Evolutionary conservation across 2,888 invertebrate species (phyloP).

Genomic region (Synanthedon vespiformis): DNA sequence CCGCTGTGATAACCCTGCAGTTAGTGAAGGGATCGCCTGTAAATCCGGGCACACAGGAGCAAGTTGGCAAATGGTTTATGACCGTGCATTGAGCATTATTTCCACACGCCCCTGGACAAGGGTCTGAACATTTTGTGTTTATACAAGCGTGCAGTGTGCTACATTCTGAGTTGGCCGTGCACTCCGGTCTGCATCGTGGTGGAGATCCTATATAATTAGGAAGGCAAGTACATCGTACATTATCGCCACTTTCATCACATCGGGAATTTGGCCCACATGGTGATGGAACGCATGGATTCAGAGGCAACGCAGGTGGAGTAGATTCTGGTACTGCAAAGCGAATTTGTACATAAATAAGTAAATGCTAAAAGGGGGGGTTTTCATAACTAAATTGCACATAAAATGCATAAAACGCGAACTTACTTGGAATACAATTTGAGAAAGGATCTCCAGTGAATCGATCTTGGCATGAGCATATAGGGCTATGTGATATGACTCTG

Average conservation of each 20-base stretch:
- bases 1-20: conserved; percentile 32
- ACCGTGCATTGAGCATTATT: conserved; percentile 80
- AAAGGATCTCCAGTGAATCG: conserved; percentile 85
- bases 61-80: conserved; percentile 76
- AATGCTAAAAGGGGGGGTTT: too few species aligned
- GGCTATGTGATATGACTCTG: conserved; percentile 84
- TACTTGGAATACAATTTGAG: conserved; percentile 67
- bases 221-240: conserved; percentile 78
- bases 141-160: conserved; percentile 76
- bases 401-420: conserved; percentile 12
- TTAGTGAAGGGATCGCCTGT: conserved; percentile 80
- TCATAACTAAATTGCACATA: background rate
- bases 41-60: conserved; percentile 76
- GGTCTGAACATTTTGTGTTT: conserved; percentile 78
- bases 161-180: conserved; percentile 79
- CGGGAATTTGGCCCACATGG: conserved; percentile 85
- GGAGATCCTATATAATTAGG: conserved; percentile 81
- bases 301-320: conserved; percentile 28
- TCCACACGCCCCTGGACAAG: conserved; percentile 84
- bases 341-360: background rate
- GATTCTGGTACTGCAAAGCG: conserved; percentile 32
- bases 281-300: conserved; percentile 77
- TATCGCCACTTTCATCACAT: conserved; percentile 75
- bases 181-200: conserved; percentile 81
- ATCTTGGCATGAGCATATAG: conserved; percentile 81